A percentile compares a stretch with the other conserved stretches of the same genome.
Evolutionary conservation across 2,113 vertebrate species (phyloP).

Genomic region (Actenoides hombroni): DNA sequence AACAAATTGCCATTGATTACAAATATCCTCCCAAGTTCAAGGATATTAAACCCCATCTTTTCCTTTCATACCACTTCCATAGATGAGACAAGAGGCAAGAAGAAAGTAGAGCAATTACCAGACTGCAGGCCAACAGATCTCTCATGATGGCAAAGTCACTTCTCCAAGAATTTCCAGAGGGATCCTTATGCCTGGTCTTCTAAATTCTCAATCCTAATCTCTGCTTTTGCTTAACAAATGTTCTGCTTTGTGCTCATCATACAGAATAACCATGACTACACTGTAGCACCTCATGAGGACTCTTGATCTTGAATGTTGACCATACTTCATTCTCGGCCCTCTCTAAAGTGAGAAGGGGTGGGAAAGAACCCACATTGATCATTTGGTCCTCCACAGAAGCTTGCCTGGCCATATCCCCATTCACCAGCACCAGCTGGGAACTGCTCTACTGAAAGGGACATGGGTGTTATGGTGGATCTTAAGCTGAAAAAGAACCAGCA

Average conservation of each 20-base stretch:
- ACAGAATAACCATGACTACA: background rate
- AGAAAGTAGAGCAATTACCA: background rate
- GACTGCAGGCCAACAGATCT: background rate
- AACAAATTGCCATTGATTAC: background rate
- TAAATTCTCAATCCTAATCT: background rate
- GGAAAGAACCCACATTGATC: background rate
- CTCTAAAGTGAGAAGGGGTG: background rate
- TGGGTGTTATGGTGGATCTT: background rate
- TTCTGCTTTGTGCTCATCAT: background rate
- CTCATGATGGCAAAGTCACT: background rate
- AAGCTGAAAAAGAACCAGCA: background rate
- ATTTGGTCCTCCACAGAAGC: background rate
- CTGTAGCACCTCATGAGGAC: background rate
- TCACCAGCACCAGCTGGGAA: background rate
- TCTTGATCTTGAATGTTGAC: background rate
- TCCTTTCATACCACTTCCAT: background rate
- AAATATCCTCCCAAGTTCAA: background rate
- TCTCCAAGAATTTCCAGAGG: background rate
- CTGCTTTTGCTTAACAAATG: background rate
- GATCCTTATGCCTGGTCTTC: background rate
- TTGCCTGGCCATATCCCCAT: background rate
- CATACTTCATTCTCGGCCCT: background rate
- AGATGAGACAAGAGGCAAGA: background rate
- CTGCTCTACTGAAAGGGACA: background rate
- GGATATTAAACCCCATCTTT: background rate